Conservation (phyloP, 1,140 invertebrate genomes). For the Potamilus streckersoni region DNA sequence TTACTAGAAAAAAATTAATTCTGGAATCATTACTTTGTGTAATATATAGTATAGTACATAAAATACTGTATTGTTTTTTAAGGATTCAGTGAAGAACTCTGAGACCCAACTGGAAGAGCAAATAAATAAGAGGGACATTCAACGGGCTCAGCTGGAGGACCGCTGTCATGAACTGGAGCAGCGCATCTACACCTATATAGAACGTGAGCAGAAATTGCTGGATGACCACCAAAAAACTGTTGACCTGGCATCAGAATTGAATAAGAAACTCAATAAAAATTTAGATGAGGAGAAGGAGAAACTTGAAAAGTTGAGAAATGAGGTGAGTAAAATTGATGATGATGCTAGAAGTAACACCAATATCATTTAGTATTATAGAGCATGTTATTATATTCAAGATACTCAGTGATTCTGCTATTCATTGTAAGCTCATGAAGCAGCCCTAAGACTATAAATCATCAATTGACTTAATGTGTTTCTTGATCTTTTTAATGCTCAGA, state of each 20-base stretch:
- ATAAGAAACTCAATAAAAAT: conserved; percentile 12
- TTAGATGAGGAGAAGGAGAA: neutral
- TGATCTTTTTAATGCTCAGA: too few relatives aligned
- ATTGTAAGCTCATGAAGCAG: too few relatives aligned
- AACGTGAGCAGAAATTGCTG: conserved; percentile 13
- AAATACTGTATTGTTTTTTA: neutral
- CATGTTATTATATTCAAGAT: too few relatives aligned
- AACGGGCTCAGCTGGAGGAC: conserved; percentile 11
- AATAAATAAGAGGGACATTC: neutral
- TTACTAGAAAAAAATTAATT: too few relatives aligned
- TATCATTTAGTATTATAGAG: too few relatives aligned
- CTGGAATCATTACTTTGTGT: too few relatives aligned
- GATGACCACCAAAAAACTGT: conserved; percentile 9
- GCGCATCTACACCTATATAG: conserved; percentile 4
- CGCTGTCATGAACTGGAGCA: conserved; percentile 25
- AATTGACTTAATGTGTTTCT: too few relatives aligned
- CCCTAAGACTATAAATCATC: too few relatives aligned
- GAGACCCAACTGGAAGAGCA: conserved; percentile 5
- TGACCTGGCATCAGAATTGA: conserved; percentile 8
- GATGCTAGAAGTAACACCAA: too few relatives aligned
- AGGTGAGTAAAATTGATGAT: neutral
- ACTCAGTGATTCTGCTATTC: too few relatives aligned
- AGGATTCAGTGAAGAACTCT: conserved; percentile 23
- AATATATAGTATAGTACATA: too few relatives aligned
- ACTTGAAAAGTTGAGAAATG: neutral